Evolutionary conservation across 2,888 invertebrate genomes (phyloP), one percentile per base, ranked within the genome.

Genomic region (Pheosia tremula): DNA sequence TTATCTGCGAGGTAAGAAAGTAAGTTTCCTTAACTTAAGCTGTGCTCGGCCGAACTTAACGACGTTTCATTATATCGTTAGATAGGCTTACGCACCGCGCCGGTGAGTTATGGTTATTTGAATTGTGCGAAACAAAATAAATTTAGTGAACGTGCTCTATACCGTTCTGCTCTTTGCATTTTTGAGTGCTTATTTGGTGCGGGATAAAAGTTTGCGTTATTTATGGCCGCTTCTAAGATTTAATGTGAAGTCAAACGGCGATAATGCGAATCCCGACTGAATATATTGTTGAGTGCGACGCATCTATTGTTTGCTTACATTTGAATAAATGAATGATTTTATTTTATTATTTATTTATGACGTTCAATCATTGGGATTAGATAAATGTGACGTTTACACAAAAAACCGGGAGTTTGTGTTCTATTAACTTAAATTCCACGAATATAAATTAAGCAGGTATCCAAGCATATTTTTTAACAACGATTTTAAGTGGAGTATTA

Each of bases 71-170:
- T 93, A 93, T 91, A 91, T 90, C 92, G 91, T 89, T 91, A 92
- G 91, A 89, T 92, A 91, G 91, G 93, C 92, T 92, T 90, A 91
- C 86, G 81, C 62, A 76, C 82, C 80, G 82, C 79, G n/a, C 73
- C 69, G 60, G 89, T 93, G 93, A 93, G 81, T 93, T 93, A 93
- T 93, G 93, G 93, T 93, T 93, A 93, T 93, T 93, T 93, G 93
- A 93, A 93, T 93, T 92, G 93, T 93, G 84, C 88, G 92, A 93
- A 93, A 93, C 93, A 93, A 93, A 93, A 93, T 93, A 93, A 93
- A 93, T 93, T 93, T 91, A 91, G 86, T 87, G 91, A 91, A 93
- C 93, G 93, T 93, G 93, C 92, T 87, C 91, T 92, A 88, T 91
- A 78, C 84, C 87, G 92, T 91, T 91, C 89, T 92, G 92, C 93